phyloP scores from a whole-genome alignment of 2,888 invertebrate species.

The Trachelus troglodyta region DNA sequence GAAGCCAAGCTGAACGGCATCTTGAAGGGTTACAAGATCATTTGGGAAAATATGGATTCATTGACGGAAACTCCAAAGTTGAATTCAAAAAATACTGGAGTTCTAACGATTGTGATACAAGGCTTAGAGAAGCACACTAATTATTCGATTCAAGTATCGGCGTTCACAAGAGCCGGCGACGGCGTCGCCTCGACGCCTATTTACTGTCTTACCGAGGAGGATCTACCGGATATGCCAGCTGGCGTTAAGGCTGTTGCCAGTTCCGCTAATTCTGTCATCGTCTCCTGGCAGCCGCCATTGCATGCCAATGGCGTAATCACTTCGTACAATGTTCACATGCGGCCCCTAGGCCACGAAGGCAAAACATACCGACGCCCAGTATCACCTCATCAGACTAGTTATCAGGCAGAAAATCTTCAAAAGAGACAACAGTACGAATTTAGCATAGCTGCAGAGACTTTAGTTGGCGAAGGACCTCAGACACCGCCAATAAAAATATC shows the following conservation, averaged over 20 bases:
- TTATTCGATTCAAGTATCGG: slow-evolving; percentile 90
- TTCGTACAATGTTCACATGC: slow-evolving; percentile 60
- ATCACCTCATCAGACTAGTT: slow-evolving; percentile 59
- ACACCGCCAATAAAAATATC: slow-evolving; percentile 65
- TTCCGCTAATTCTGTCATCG: slow-evolving; percentile 84
- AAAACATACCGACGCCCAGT: slow-evolving; percentile 56
- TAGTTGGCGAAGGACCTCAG: slow-evolving; percentile 63
- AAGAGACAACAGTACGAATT: slow-evolving; percentile 66
- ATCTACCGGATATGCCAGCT: slow-evolving; percentile 90
- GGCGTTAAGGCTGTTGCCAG: slow-evolving; percentile 92
- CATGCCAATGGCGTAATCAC: slow-evolving; percentile 79
- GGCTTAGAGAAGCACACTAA: slow-evolving; percentile 88
- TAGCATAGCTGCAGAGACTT: slow-evolving; percentile 64
- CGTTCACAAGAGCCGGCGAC: slow-evolving; percentile 90
- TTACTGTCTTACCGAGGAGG: slow-evolving; percentile 90
- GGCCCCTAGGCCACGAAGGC: slow-evolving; percentile 55
- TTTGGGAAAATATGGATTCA: slow-evolving; percentile 62
- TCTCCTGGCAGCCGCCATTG: slow-evolving; percentile 90
- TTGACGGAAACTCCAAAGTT: slow-evolving; percentile 57
- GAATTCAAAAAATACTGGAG: slow-evolving; percentile 76
- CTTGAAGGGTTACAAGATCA: slow-evolving; percentile 87
- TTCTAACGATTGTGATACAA: slow-evolving; percentile 77
- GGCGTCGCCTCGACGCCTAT: slow-evolving; percentile 87
- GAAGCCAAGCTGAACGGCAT: slow-evolving; percentile 85
- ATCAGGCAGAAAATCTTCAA: slow-evolving; percentile 61